Percentiles rank a stretch among this genome's conserved stretches.
Conservation (phyloP, 2,113 vertebrate genomes). For the Piliocolobus tephrosceles region DNA sequence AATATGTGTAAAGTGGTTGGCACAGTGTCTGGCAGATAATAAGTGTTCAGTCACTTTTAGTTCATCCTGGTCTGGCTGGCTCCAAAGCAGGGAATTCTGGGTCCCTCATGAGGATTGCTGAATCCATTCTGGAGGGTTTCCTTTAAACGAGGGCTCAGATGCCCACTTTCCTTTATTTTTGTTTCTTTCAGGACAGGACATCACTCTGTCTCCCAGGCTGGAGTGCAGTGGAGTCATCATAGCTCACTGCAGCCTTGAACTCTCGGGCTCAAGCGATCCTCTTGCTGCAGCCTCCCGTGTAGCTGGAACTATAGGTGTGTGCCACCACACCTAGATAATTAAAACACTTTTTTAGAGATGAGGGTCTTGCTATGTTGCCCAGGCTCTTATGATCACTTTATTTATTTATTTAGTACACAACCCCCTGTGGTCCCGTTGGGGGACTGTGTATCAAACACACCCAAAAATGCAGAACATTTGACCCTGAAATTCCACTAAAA, state of each 20-base stretch:
- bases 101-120: neutral
- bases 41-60: neutral
- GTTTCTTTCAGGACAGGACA: too few relatives aligned
- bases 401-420: too few relatives aligned
- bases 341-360: too few relatives aligned
- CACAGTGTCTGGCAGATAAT: neutral
- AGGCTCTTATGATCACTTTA: too few relatives aligned
- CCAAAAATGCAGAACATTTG: neutral
- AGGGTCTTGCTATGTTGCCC: too few relatives aligned
- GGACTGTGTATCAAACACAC: neutral
- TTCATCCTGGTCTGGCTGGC: neutral
- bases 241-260: too few relatives aligned
- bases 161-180: neutral
- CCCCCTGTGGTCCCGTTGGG: neutral
- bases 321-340: too few relatives aligned
- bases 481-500: neutral
- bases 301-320: too few relatives aligned
- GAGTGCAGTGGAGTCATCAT: too few relatives aligned
- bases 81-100: neutral
- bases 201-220: too few relatives aligned
- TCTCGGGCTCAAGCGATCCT: too few relatives aligned
- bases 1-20: neutral
- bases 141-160: neutral
- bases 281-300: too few relatives aligned
- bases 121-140: neutral